Conservation (phyloP, 1,140 invertebrate species). For the Agrilus planipennis region DNA sequence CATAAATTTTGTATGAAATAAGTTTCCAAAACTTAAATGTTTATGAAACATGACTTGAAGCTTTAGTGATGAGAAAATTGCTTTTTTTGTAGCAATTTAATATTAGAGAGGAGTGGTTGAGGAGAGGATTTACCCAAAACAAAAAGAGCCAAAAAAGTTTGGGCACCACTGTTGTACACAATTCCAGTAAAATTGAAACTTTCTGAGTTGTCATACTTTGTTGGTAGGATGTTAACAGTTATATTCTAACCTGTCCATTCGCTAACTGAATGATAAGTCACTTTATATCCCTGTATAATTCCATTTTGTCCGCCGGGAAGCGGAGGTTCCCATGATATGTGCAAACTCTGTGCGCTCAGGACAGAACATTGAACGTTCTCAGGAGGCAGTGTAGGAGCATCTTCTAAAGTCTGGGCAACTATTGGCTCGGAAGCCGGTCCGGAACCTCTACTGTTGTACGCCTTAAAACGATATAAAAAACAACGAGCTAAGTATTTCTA, state of each 20-base stretch:
- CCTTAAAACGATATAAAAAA: constrained; percentile 31
- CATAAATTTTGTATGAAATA: too few species aligned
- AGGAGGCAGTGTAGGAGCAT: constrained; percentile 68
- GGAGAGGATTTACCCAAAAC: too few species aligned
- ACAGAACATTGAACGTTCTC: constrained; percentile 66
- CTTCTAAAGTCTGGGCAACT: constrained; percentile 60
- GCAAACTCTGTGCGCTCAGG: constrained; percentile 67
- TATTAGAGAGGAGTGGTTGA: too few species aligned
- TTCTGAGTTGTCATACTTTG: not conserved
- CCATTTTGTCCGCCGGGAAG: constrained; percentile 71
- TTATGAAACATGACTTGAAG: too few species aligned
- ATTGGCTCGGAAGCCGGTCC: constrained; percentile 77
- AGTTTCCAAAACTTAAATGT: too few species aligned
- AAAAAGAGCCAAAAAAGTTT: too few species aligned
- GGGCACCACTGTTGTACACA: too few species aligned
- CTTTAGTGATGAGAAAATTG: too few species aligned
- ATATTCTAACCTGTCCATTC: constrained; percentile 60
- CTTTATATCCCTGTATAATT: constrained; percentile 76
- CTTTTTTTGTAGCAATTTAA: too few species aligned
- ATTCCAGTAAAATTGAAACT: too few species aligned
- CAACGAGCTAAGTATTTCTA: not conserved
- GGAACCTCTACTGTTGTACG: constrained; percentile 81
- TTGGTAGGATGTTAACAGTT: constrained; percentile 1
- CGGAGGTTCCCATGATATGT: constrained; percentile 78
- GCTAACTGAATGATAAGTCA: constrained; percentile 61